Evolutionary conservation across 2,888 invertebrate genomes (phyloP), one percentile per base, ranked within the genome.

Genomic region (Polietes domitor): DNA sequence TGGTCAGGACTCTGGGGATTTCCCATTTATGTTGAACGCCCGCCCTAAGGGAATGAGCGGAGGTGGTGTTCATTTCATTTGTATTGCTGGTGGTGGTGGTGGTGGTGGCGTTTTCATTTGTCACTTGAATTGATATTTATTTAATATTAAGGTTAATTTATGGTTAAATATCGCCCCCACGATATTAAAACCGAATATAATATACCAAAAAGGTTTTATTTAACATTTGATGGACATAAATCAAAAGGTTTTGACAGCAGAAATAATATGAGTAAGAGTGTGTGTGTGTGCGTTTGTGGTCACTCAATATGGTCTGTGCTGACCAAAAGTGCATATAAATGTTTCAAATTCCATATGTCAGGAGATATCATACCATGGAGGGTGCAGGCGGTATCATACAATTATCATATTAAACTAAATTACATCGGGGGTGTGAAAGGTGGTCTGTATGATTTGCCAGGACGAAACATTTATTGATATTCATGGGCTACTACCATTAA

Each of bases 61-160:
- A 7, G 32, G 32, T 3, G 15, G 47, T 47, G n/a, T 47, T 41
- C 3, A 32, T 37, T 37, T 37, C 10, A 1, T 7, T 47, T 4
- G 47, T 12, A 12, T 15, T 47, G 15, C n/a, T 47, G 47, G 47
- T n/a, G 41, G 6, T 21, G 28, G 19, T 26, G 58, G 21, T 19
- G 53, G 53, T 10, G 53, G 53, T 53, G 21, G 4, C n/a, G 58
- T 15, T 58, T 32, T 32, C 24, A 9, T 61, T 65, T 65, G 63
- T 63, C 32, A 63, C 17, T 76, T 19, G 15, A 74, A 28, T 77
- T 53, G 28, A 58, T 82, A 75, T 78, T 78, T 82, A 28, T 74
- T 55, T n/a, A 61, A 55, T 77, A 77, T 81, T 77, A 68, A 65
- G 74, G 74, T 74, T 17, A 72, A 75, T 58, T 82, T 63, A 63